A percentile compares a stretch with the other conserved stretches of the same genome.
Evolutionary conservation across 2,797 vertebrate genomes (phyloP).

Genomic region (Danio choprae): DNA sequence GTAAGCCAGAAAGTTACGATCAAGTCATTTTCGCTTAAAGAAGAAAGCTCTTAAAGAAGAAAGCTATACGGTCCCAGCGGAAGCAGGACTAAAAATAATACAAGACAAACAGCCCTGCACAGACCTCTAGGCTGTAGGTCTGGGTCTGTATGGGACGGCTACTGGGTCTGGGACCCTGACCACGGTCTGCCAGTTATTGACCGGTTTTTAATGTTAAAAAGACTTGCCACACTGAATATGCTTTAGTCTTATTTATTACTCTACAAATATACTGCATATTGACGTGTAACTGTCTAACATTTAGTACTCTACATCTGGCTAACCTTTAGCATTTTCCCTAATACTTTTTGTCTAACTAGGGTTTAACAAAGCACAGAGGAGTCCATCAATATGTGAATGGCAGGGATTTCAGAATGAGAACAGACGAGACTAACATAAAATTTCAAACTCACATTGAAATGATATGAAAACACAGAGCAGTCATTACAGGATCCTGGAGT

Average conservation of each 20-base stretch:
- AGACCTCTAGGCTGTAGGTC: too few relatives aligned
- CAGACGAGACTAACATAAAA: not conserved
- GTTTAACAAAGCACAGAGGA: not conserved
- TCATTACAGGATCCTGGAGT: constrained; percentile 81
- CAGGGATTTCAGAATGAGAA: not conserved
- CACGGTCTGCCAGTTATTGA: too few relatives aligned
- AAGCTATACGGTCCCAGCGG: too few relatives aligned
- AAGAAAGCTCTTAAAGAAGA: too few relatives aligned
- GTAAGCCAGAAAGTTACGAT: too few relatives aligned
- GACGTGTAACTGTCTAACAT: not conserved
- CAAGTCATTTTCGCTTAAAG: too few relatives aligned
- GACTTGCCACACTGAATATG: not conserved
- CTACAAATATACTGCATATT: constrained; percentile 11
- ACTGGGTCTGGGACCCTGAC: too few relatives aligned
- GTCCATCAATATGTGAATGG: not conserved
- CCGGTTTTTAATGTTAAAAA: too few relatives aligned
- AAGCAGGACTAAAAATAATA: too few relatives aligned
- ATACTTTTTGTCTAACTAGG: not conserved
- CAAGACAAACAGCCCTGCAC: too few relatives aligned
- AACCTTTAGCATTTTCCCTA: constrained; percentile 5
- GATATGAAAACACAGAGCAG: constrained; percentile 7
- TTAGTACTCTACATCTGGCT: not conserved
- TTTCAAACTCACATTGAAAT: not conserved
- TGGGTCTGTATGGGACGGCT: too few relatives aligned
- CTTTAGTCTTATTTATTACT: not conserved